Base-by-base conservation (phyloP, 1,140 invertebrate species). In the Drosophila ogumai region DNA sequence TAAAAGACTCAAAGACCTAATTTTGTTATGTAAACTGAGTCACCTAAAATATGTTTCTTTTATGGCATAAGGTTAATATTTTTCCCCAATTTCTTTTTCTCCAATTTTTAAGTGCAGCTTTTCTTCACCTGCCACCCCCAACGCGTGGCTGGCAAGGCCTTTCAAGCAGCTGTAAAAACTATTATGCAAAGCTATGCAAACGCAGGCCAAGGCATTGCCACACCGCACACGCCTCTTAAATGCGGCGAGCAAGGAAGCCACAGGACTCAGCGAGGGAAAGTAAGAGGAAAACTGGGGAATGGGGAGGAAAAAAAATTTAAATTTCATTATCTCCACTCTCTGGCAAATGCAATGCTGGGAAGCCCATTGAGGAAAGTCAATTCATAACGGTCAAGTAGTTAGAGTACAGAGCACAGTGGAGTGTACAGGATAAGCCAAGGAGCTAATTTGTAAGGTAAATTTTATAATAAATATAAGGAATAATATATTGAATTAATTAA, bases 101-200 rank as follows among this genome's bases (percentile, higher is more conserved):
- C 0, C 6, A 12, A 50, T 50, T 50, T 13, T 54, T 15, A 1
- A 0, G 34, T 25, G 22, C 25, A 19, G 4, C 4, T 34, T 46
- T 31, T 28, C 4, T 1, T 3, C 25, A 3, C 8, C 64, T 8
- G 3, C 32, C 12, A 6, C 44, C 34, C 7, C 3, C 40, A 38
- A 10, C n/a, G 28, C 25, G 34, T 57, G 68, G 34, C 44, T 36
- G 25, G 22, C 36, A 50, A 36, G 56, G 56, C 64, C 74, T 66
- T 57, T 64, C 65, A 67, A 81, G 74, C 66, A 73, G 54, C 74
- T 74, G 59, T 77, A 74, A 82, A 82, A 82, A 78, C 64, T 82
- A 82, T 82, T 63, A 68, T 49, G 47, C 56, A 61, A 80, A 78
- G 63, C 67, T 67, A 61, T 71, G 79, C 75, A 75, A 72, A 81